Base-by-base conservation (phyloP, 2,888 invertebrate genomes). In the Zelleria hepariella region DNA sequence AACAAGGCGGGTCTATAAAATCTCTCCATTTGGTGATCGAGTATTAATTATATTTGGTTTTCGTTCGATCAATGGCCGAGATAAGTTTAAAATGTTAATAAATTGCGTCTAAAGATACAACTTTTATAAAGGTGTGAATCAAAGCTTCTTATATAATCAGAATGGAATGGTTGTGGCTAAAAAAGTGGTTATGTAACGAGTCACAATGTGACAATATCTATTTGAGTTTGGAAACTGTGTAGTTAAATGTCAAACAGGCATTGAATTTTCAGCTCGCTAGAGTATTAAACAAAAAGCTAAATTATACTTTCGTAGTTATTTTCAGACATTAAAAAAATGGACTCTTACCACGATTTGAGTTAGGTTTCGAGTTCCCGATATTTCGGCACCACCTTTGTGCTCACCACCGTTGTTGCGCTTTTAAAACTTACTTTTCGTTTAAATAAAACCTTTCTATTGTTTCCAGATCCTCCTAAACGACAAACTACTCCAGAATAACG, bases 381-480 rank as follows among this genome's bases (percentile, higher is more conserved):
- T n/a, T n/a, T n/a, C n/a, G n/a, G n/a, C n/a, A n/a, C n/a, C n/a
- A n/a, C n/a, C n/a, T n/a, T n/a, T n/a, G n/a, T n/a, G n/a, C n/a
- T n/a, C n/a, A n/a, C n/a, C n/a, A n/a, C n/a, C n/a, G n/a, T n/a
- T n/a, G n/a, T n/a, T n/a, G n/a, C n/a, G n/a, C n/a, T n/a, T 57
- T 48, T 60, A 21, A 54, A n/a, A 15, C 52, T 60, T 58, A 47
- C 54, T 58, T 59, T n/a, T 58, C 15, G 21, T 20, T 62, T 26
- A 2, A 2, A 15, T 15, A 55, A 15, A 20, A n/a, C 27, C 20
- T 32, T 18, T 27, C 8, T 32, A 20, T 1, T 21, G 51, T 62
- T 77, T 74, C 2, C 83, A 95, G 95, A 95, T 95, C 78, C 91
- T 95, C 65, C 90, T 94, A 70, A 94, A 94, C 74, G 95, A 95